phyloP scores from a whole-genome alignment of 2,113 vertebrate genomes.

The Dromas ardeola region DNA sequence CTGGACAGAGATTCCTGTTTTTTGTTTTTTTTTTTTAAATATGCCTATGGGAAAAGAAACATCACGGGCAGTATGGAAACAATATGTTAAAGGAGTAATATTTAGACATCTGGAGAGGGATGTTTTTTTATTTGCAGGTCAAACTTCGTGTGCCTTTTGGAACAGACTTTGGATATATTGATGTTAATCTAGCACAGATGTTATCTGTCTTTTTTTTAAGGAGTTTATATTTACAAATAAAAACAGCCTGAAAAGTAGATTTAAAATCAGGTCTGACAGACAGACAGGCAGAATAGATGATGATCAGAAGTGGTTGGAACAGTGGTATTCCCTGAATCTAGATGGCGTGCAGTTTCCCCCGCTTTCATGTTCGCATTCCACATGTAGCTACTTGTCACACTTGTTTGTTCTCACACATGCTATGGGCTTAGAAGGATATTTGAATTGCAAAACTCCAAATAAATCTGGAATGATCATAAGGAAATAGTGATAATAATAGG shows the following conservation, averaged over 20 bases:
- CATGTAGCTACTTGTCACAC: neutral
- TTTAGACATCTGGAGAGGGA: neutral
- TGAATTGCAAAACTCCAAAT: neutral
- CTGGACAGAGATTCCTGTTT: neutral
- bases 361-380: neutral
- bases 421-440: neutral
- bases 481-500: neutral
- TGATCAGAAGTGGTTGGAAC: neutral
- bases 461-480: neutral
- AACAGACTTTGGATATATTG: neutral
- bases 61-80: neutral
- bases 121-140: neutral
- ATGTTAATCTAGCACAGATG: neutral
- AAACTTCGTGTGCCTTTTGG: neutral
- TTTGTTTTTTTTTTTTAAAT: neutral
- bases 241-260: neutral
- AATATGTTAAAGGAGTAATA: neutral
- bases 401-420: neutral
- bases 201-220: neutral
- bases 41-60: neutral
- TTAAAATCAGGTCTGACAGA: neutral
- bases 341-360: neutral
- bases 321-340: neutral
- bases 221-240: neutral
- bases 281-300: neutral